Percentiles rank a stretch among this genome's conserved stretches.
Evolutionary conservation across 37 sponge, comb jelly and placozoan species (phyloP).

Genomic region (Spongilla lacustris): DNA sequence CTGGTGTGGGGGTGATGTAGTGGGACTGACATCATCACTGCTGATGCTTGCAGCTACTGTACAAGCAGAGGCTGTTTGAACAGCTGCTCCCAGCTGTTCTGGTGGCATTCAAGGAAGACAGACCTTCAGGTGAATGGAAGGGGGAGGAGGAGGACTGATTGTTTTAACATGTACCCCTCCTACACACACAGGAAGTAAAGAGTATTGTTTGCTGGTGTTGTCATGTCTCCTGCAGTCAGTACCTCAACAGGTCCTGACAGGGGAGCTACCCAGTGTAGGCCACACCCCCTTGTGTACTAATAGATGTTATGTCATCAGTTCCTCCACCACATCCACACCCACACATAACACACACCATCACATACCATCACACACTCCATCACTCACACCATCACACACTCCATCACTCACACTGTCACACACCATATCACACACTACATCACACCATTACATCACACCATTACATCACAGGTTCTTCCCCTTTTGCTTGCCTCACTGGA

Average conservation of each 20-base stretch:
- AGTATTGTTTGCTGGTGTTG: conserved; percentile 57
- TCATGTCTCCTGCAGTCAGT: conserved; percentile 70
- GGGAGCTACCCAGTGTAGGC: too few species aligned
- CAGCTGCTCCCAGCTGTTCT: conserved; percentile 51
- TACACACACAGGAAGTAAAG: conserved; percentile 23
- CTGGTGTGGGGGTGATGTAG: neutral
- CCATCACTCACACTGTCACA: too few species aligned
- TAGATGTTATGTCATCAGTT: too few species aligned
- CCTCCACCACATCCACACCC: neutral
- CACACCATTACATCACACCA: too few species aligned
- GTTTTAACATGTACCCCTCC: neutral
- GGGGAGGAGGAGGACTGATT: neutral
- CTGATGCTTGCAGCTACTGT: conserved; percentile 53
- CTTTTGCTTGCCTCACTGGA: conserved; percentile 68
- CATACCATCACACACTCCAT: neutral
- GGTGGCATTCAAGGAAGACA: conserved; percentile 6
- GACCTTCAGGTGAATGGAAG: neutral
- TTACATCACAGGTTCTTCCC: conserved; percentile 78
- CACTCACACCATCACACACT: too few species aligned
- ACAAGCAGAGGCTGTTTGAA: conserved; percentile 79
- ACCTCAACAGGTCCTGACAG: conserved; percentile 76
- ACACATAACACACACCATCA: neutral
- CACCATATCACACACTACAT: too few species aligned
- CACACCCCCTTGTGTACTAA: too few species aligned
- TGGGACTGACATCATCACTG: neutral